A percentile compares a stretch with the other conserved stretches of the same genome.
Evolutionary conservation across 2,888 invertebrate genomes (phyloP).

Genomic region (Eupithecia abbreviata): DNA sequence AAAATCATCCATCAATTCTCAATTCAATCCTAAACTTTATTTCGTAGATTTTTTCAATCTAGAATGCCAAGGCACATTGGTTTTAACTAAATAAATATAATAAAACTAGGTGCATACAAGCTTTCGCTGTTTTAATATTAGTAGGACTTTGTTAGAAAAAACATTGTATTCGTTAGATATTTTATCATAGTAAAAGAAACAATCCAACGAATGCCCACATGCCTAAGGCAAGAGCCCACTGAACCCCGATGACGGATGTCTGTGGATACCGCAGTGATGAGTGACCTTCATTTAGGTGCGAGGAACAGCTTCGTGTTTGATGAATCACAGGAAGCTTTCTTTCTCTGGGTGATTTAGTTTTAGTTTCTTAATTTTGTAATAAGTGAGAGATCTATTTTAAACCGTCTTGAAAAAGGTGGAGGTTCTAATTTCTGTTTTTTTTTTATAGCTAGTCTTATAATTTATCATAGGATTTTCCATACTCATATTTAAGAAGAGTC

Average conservation of each 20-base stretch:
- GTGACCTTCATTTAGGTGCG: conserved; percentile 7
- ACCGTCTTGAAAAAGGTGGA: neutral
- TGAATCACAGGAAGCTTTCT: conserved; percentile 7
- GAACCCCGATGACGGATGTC: neutral
- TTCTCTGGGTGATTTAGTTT: conserved; percentile 7
- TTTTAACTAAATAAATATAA: too few relatives aligned
- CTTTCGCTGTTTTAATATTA: too few relatives aligned
- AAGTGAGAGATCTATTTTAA: neutral
- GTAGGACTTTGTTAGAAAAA: neutral
- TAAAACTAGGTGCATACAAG: too few relatives aligned
- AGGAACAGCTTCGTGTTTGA: conserved; percentile 5
- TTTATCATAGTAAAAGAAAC: neutral
- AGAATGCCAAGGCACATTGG: neutral
- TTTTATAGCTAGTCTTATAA: too few relatives aligned
- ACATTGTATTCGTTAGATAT: neutral
- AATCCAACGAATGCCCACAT: neutral
- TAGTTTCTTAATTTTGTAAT: neutral
- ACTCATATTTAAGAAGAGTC: too few relatives aligned
- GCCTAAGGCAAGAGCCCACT: conserved; percentile 12
- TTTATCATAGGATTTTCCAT: too few relatives aligned
- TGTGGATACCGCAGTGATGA: neutral
- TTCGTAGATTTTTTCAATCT: neutral
- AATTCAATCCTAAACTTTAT: neutral
- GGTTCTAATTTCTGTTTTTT: too few relatives aligned
- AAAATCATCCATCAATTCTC: neutral